Conservation (phyloP, 2,113 vertebrate species). For the Otocyon megalotis region DNA sequence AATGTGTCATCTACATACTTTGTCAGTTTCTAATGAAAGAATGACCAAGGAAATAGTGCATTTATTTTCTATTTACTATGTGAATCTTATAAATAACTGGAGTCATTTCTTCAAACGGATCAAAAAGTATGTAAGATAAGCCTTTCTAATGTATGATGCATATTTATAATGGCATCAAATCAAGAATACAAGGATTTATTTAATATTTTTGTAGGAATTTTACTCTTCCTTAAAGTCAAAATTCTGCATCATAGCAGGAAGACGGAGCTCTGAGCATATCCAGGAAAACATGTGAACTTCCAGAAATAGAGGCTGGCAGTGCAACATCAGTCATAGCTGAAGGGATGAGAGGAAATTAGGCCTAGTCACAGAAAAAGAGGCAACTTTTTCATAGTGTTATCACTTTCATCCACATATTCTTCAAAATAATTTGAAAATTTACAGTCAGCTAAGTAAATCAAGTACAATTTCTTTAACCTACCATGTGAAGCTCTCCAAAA, state of each 20-base stretch:
- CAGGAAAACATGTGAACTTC: neutral
- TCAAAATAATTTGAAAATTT: neutral
- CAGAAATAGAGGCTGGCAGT: neutral
- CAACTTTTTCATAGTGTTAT: neutral
- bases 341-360: neutral
- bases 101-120: neutral
- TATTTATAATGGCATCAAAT: neutral
- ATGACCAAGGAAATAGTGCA: neutral
- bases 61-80: neutral
- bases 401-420: neutral
- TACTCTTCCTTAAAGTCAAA: neutral
- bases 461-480: neutral
- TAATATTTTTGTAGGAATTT: neutral
- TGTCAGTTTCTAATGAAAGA: neutral
- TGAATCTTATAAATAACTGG: neutral
- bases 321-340: neutral
- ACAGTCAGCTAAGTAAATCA: neutral
- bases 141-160: neutral
- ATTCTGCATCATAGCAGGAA: neutral
- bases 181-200: neutral
- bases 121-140: neutral
- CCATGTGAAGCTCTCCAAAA: neutral
- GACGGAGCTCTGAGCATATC: neutral
- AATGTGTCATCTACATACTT: neutral
- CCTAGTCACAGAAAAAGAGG: neutral